Conservation (phyloP, 2,888 invertebrate species). For the Amaurobius ferox region DNA sequence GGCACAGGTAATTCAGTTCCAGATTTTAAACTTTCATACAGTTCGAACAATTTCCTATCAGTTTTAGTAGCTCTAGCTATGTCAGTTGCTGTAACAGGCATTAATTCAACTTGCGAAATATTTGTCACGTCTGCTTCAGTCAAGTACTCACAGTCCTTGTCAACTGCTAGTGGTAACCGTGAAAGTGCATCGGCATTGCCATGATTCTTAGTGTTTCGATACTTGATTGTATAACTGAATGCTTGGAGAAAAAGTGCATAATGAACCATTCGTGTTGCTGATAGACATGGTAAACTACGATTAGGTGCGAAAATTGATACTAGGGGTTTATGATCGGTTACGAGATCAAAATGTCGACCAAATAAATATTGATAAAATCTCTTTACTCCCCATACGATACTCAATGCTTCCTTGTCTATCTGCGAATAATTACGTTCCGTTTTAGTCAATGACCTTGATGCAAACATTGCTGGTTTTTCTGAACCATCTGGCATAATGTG, state of each 20-base stretch:
- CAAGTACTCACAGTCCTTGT: constrained; percentile 43
- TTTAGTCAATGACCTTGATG: constrained; percentile 76
- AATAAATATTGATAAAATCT: constrained; percentile 76
- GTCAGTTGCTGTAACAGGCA: constrained; percentile 53
- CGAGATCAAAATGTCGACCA: constrained; percentile 76
- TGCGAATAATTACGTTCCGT: constrained; percentile 76
- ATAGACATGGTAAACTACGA: constrained; percentile 75
- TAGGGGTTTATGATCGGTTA: constrained; percentile 77
- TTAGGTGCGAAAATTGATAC: constrained; percentile 76
- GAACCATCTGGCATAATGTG: constrained; percentile 76
- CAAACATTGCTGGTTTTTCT: constrained; percentile 78
- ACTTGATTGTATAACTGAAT: constrained; percentile 54
- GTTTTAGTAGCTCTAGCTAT: constrained; percentile 56
- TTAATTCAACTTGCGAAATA: constrained; percentile 47
- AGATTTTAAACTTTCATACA: constrained; percentile 51
- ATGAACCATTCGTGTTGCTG: constrained; percentile 75
- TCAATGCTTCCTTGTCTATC: constrained; percentile 77
- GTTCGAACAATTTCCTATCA: constrained; percentile 51
- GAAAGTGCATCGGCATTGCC: constrained; percentile 43
- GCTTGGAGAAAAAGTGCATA: constrained; percentile 74
- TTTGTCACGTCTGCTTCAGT: constrained; percentile 50
- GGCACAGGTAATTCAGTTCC: constrained; percentile 47
- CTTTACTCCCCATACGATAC: constrained; percentile 75
- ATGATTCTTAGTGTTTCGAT: constrained; percentile 37
- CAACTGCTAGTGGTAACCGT: constrained; percentile 48